A percentile compares a stretch with the other conserved stretches of the same genome.
Evolutionary conservation across 2,113 vertebrate genomes (phyloP).

Genomic region (Blennius ocellaris): DNA sequence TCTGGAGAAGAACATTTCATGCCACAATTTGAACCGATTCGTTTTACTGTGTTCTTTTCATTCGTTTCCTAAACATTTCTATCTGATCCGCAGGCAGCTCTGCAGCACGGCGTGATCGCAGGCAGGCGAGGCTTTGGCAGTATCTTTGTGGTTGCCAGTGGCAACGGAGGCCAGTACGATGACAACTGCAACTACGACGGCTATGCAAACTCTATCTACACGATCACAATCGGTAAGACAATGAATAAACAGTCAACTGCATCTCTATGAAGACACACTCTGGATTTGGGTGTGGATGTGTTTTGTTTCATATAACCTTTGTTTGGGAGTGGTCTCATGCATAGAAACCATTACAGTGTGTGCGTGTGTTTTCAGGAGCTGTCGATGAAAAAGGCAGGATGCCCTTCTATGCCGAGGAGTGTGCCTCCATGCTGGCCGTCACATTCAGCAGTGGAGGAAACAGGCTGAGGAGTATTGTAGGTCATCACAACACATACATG

Average conservation of each 20-base stretch:
- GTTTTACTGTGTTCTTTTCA: background rate
- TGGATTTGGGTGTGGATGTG: background rate
- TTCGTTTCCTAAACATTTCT: background rate
- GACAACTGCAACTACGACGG: constrained; percentile 99
- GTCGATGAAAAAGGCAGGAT: constrained; percentile 93
- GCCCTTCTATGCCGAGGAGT: constrained; percentile 96
- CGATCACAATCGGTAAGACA: constrained; percentile 91
- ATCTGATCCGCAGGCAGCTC: constrained; percentile 85
- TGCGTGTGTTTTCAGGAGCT: constrained; percentile 84
- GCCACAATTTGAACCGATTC: background rate
- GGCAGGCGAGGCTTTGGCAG: constrained; percentile 94
- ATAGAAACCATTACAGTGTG: background rate
- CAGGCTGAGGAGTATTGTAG: constrained; percentile 92
- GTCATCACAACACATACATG: constrained; percentile 55
- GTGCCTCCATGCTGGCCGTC: constrained; percentile 96
- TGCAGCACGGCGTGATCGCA: constrained; percentile 95
- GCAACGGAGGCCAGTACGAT: constrained; percentile 92
- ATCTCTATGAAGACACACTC: too few species aligned
- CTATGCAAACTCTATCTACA: constrained; percentile 99
- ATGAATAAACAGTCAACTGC: background rate
- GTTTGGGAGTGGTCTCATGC: background rate
- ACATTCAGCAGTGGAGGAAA: constrained; percentile 95
- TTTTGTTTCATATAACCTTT: background rate
- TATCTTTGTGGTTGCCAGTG: constrained; percentile 97
- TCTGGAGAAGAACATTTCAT: background rate